A percentile compares a stretch with the other conserved stretches of the same genome.
These are phyloP conservation scores for Neogobius melanostomus DNA, from an alignment of 2,113 vertebrate species.

Conservation along the genomic window DNA sequence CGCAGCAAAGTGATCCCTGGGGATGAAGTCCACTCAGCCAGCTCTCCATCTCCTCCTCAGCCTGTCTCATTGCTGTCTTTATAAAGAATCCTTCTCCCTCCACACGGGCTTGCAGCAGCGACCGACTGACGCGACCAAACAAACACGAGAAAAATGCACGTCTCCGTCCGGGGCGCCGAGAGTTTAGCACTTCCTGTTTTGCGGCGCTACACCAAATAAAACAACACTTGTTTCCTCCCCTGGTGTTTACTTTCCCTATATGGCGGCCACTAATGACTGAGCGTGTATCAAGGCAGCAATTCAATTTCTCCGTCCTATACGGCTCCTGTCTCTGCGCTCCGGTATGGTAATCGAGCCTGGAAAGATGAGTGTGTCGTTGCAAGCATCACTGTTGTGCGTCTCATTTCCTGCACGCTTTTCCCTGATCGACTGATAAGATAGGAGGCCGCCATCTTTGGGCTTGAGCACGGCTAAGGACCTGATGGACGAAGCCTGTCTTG, in stretches of 20 bases:
- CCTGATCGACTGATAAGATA: constrained; percentile 59
- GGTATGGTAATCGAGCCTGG: constrained; percentile 53
- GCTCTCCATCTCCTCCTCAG: constrained; percentile 21
- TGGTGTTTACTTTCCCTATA: constrained; percentile 18
- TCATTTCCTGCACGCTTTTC: constrained; percentile 51
- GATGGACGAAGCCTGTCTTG: constrained; percentile 34
- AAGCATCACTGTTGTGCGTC: constrained; percentile 33
- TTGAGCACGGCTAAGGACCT: constrained; percentile 36
- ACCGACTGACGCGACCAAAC: constrained; percentile 40
- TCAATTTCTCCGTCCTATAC: constrained; percentile 34
- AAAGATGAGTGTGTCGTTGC: constrained; percentile 51
- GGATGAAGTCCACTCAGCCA: constrained; percentile 62
- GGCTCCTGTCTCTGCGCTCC: constrained; percentile 15
- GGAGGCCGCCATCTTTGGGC: constrained; percentile 24
- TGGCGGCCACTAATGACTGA: constrained; percentile 43
- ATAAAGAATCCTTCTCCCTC: constrained; percentile 2
- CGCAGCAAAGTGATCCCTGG: constrained; percentile 71
- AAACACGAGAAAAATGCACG: constrained; percentile 47
- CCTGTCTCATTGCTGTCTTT: constrained; percentile 22
- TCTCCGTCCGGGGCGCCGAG: constrained; percentile 19
- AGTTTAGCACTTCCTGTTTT: constrained; percentile 39
- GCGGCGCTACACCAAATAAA: constrained; percentile 30
- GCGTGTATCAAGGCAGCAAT: constrained; percentile 34
- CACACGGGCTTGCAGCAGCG: constrained; percentile 17
- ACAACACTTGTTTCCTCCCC: constrained; percentile 21